Evolutionary conservation across 2,888 invertebrate species (phyloP).

Genomic region (Hypomecis punctinalis): DNA sequence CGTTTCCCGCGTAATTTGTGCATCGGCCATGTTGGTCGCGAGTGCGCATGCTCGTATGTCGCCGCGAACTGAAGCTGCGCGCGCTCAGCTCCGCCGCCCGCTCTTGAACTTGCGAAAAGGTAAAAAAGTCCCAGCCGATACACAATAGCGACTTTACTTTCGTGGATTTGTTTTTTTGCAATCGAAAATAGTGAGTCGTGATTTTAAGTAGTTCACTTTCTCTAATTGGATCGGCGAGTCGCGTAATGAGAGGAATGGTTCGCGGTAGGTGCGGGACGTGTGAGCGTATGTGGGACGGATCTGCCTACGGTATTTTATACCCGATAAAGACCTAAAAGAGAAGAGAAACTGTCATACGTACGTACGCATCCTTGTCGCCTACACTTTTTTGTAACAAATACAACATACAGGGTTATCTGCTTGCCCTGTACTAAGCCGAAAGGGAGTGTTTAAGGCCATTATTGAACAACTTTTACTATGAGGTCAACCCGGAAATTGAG

Average conservation of each 20-base stretch:
- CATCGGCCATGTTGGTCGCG: constrained; percentile 59
- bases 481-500: too few species aligned
- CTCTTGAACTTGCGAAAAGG: constrained; percentile 47
- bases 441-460: too few species aligned
- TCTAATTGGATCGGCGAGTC: constrained; percentile 61
- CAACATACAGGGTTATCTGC: too few species aligned
- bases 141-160: constrained; percentile 36
- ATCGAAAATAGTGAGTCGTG: constrained; percentile 30
- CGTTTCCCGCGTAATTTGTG: constrained; percentile 65
- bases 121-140: constrained; percentile 39
- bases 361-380: too few species aligned
- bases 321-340: too few species aligned
- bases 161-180: constrained; percentile 49
- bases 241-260: constrained; percentile 40
- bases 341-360: constrained; percentile 15
- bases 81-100: constrained; percentile 28
- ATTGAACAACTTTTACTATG: too few species aligned
- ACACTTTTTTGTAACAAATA: too few species aligned
- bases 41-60: constrained; percentile 66
- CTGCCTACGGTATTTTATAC: constrained; percentile 12
- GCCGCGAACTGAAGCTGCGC: constrained; percentile 49
- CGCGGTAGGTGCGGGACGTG: constrained; percentile 29
- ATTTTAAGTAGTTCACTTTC: constrained; percentile 57
- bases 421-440: too few species aligned
- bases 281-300: constrained; percentile 48